Evolutionary conservation across 2,888 invertebrate species (phyloP), one percentile per base, ranked within the genome.

Genomic region (Liodrosophila aerea): DNA sequence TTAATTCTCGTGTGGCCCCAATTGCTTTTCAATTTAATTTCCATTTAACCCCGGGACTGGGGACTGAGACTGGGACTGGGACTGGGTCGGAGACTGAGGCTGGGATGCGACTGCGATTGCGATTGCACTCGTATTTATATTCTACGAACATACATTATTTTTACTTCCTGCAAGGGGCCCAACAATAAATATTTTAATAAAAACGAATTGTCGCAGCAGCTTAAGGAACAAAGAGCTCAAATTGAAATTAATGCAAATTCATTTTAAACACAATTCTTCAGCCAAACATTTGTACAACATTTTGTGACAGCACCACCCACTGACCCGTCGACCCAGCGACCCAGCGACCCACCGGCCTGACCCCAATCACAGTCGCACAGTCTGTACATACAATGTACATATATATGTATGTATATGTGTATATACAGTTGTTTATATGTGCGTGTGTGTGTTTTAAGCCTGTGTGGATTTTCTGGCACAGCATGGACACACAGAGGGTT

Each of bases 171-270:
- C 37, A 30, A 36, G 39, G 34, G 7, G 39, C 45, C 11, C 29
- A 29, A 45, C 44, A 67, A 67, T 37, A 27, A 44, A 40, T 31
- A 47, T 16, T 22, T 40, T 16, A 27, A n/a, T 16, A 57, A 54
- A 53, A 62, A 49, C 40, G 51, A 66, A 64, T 62, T 53, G 49
- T 58, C 56, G 22, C 67, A 52, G 53, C 67, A 57, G 57, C 40
- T 58, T 33, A 44, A 65, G 57, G 53, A 51, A 44, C 58, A 58
- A 39, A 16, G 53, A 53, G 53, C 46, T 36, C 54, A 67, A 62
- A 77, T 53, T 67, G 62, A 67, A 74, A 85, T 82, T 78, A 82
- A 80, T 82, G 66, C 64, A 82, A 82, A 82, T 82, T 78, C 64
- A 44, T 61, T 85, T 82, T 60, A 63, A 77, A 78, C 73, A 70